Base-by-base conservation (phyloP, 1,140 invertebrate species). In the Amphibalanus amphitrite region DNA sequence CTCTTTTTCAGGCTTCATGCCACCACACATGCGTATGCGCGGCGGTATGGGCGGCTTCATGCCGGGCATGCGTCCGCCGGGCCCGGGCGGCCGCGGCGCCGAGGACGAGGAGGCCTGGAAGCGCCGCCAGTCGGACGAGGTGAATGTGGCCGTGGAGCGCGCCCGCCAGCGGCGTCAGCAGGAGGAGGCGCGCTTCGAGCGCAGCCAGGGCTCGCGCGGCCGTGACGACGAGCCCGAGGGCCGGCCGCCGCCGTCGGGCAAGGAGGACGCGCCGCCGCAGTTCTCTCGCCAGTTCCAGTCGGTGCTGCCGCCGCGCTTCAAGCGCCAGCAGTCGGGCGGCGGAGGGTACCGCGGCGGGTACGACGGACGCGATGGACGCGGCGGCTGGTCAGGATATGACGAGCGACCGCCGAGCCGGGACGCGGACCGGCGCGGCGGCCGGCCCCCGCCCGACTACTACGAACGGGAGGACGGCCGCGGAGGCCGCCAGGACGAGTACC, bases 81-180 rank as follows among this genome's bases (percentile, higher is more conserved):
- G 47, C 47, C 47, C 33, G 15, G 33, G 33, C 33, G 33, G 33
- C 33, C 33, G 33, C 33, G 33, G 47, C 20, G 47, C 10, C 17
- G 47, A 59, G 6, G 47, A 59, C 47, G 47, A 59, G 47, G 47
- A 59, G 47, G 20, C 47, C 10, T 67, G 65, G 65, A 26, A 28
- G 26, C n/a, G 28, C 3, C 65, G 65, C 8, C 65, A 67, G 65
- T 28, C n/a, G 65, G 65, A 67, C 3, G 65, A 67, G 65, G 65
- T 67, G 65, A 67, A 10, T 26, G 65, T 28, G 28, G 65, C 65
- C 20, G 28, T 67, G 17, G 26, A 67, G 65, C 65, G 65, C 10
- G n/a, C 65, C 26, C 65, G 65, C n/a, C 65, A 67, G 65, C 65
- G n/a, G 23, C 65, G 65, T 17, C 47, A 59, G 47, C 47, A 59